Evolutionary conservation across 1,140 invertebrate genomes (phyloP).

Genomic region (Cotesia vestalis): DNA sequence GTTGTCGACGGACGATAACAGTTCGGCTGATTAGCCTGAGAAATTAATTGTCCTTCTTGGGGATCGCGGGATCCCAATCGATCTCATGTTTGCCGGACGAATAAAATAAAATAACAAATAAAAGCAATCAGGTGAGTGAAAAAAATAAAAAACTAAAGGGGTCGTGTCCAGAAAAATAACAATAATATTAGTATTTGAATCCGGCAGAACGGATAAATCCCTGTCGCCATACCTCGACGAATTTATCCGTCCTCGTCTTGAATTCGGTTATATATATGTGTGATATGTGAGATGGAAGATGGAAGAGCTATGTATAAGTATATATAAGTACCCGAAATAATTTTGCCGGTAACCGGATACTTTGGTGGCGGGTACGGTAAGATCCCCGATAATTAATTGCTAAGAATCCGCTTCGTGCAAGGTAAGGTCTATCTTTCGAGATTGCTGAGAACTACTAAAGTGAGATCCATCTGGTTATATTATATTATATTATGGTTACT

Average conservation of each 20-base stretch:
- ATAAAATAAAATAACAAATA: not conserved
- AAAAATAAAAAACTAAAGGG: conserved; percentile 36
- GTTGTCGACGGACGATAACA: not conserved
- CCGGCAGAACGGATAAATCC: conserved; percentile 42
- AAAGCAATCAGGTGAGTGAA: conserved; percentile 17
- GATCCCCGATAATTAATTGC: conserved; percentile 57
- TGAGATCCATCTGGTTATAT: too few species aligned
- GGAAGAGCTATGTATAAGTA: not conserved
- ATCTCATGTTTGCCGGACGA: not conserved
- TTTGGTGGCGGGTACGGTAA: conserved; percentile 42
- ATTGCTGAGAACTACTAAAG: too few species aligned
- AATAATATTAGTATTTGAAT: too few species aligned
- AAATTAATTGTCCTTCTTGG: conserved; percentile 14
- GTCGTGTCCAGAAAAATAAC: conserved; percentile 15
- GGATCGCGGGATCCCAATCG: conserved; percentile 3
- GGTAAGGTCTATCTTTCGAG: too few species aligned
- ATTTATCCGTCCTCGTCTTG: conserved; percentile 47
- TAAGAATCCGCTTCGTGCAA: conserved; percentile 42
- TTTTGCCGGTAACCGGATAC: conserved; percentile 53
- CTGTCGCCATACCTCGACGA: conserved; percentile 42
- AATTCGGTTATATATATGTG: too few species aligned
- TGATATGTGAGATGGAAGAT: not conserved
- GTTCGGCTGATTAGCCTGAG: not conserved
- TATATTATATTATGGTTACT: too few species aligned
- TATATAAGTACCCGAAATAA: not conserved